These are phyloP conservation scores for Danio kyathit DNA, from an alignment of 2,797 vertebrate genomes.

Conservation along the genomic window DNA sequence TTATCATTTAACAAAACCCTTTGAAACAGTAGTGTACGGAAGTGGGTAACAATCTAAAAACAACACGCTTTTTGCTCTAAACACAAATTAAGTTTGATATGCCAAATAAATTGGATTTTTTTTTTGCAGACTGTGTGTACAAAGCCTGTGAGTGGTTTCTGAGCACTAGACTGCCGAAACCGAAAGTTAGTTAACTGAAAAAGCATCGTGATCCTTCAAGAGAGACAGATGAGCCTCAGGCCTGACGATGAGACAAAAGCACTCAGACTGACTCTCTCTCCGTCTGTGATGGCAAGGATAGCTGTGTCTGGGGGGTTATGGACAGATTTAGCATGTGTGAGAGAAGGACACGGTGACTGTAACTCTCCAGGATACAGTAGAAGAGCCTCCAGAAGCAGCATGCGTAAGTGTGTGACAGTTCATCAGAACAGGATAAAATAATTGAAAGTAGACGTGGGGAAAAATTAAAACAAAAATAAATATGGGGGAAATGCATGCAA, in stretches of 20 bases:
- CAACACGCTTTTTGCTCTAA: not conserved
- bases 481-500: not conserved
- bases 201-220: not conserved
- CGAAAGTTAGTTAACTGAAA: not conserved
- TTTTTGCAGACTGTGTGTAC: not conserved
- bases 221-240: not conserved
- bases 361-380: constrained; percentile 9
- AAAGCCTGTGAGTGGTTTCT: not conserved
- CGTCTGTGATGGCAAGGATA: constrained; percentile 3
- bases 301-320: constrained; percentile 18
- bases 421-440: constrained; percentile 2
- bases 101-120: not conserved
- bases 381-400: not conserved
- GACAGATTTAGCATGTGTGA: constrained; percentile 13
- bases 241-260: constrained; percentile 1
- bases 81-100: not conserved
- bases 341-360: not conserved
- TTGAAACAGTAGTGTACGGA: not conserved
- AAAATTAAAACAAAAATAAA: not conserved
- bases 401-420: constrained; percentile 5
- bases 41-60: not conserved
- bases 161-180: not conserved
- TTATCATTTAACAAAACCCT: no score
- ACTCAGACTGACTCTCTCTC: constrained; percentile 19
- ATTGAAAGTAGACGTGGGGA: not conserved